Evolutionary conservation across 2,113 vertebrate genomes (phyloP), one percentile per base, ranked within the genome.

Genomic region (Ameiurus melas): DNA sequence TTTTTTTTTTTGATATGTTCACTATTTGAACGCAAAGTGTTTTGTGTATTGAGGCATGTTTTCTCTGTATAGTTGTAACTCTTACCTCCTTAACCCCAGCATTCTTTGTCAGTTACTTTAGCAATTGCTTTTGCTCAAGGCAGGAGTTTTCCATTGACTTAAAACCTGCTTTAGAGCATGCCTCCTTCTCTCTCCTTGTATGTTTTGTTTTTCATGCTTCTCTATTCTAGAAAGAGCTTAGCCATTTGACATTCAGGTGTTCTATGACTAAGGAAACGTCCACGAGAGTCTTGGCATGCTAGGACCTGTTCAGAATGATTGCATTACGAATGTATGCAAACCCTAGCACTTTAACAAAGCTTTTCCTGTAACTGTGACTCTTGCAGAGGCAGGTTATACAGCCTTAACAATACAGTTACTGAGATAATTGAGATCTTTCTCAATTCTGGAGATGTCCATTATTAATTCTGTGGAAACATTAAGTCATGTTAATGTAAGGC

Each of bases 241-340:
- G 84, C 58, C 57, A 36, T 73, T 89, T 89, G 80, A 89, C 86
- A 86, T 88, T 91, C 55, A 89, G 89, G 82, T 91, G 89, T 88
- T 89, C 89, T 90, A 87, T 91, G 90, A 88, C 89, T 93, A 51
- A 84, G 77, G 83, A 43, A 91, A 89, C 91, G 84, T 83, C 79
- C 90, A 84, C 57, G 88, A 90, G 90, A 87, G 88, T 83, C 36
- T 89, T 17, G 68, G 89, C 94, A 86, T 93, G 95, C 85, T 81
- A 62, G 89, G 91, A 89, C 95, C 90, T 94, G 94, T 92, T 91
- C 53, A 86, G 88, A 91, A 93, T 91, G 89, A 92, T 80, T 92
- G 90, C 60, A 85, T 94, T 92, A 92, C 92, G 87, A 87, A 94
- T 86, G 91, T 91, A 89, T 91, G 90, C 70, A 93, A 92, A 90